Conservation (phyloP, 1,140 invertebrate species). For the Anagrus nilaparvatae region DNA sequence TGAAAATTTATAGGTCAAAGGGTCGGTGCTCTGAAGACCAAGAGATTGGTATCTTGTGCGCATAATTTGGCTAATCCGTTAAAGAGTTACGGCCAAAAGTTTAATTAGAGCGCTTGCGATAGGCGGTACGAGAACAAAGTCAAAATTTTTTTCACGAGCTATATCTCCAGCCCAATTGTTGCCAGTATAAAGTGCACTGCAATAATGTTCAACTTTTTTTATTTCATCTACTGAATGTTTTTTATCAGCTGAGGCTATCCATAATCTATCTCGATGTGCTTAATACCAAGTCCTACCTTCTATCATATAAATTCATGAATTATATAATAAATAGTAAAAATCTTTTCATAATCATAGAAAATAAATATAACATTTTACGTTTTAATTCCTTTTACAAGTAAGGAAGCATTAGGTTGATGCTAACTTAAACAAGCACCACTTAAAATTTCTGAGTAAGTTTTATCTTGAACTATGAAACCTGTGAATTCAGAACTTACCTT, state of each 20-base stretch:
- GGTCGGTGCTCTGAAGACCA: no score
- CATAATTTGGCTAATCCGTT: no score
- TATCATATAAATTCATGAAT: no score
- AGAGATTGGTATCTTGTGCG: no score
- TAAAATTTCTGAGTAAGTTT: slow-evolving; percentile 73
- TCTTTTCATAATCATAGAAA: slow-evolving; percentile 1
- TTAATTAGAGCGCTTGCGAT: no score
- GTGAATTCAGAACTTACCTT: slow-evolving; percentile 27
- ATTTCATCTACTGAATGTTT: slow-evolving; percentile 61
- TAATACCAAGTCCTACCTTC: slow-evolving; percentile 93
- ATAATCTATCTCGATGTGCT: slow-evolving; percentile 78
- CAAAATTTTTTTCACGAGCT: no score
- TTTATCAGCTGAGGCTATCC: slow-evolving; percentile 86
- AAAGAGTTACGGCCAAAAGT: no score
- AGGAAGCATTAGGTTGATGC: slow-evolving; percentile 93
- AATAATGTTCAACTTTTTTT: slow-evolving; percentile 58
- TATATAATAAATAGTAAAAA: slow-evolving; percentile 13
- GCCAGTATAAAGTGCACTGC: slow-evolving; percentile 60
- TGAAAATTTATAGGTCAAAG: no score
- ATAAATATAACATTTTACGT: slow-evolving; percentile 45
- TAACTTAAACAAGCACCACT: slow-evolving; percentile 82
- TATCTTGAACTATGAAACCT: slow-evolving; percentile 80
- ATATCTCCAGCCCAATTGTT: no score
- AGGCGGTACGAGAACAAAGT: no score
- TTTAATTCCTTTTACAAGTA: slow-evolving; percentile 86